Percentiles rank a stretch among this genome's conserved stretches.
phyloP scores from a whole-genome alignment of 2,113 vertebrate genomes.

The Gyps fulvus region DNA sequence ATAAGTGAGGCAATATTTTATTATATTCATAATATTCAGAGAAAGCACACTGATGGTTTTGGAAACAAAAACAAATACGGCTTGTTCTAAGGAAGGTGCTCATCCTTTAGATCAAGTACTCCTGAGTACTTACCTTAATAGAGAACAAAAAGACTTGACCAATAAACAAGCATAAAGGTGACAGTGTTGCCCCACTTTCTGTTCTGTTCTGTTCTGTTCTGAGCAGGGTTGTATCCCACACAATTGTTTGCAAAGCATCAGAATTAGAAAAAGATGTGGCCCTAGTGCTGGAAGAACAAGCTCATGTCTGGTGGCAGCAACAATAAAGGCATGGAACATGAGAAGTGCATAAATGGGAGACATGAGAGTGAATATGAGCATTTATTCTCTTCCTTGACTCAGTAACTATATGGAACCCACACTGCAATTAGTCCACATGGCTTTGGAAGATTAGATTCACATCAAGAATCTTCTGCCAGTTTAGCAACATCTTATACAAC shows the following conservation, averaged over 20 bases:
- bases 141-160: neutral
- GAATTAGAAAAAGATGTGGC: neutral
- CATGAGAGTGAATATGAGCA: accelerated
- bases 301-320: neutral
- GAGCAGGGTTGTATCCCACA: neutral
- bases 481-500: neutral
- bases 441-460: neutral
- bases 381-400: neutral
- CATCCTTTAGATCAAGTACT: neutral
- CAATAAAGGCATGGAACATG: neutral
- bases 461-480: neutral
- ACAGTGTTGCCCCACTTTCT: neutral
- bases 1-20: neutral
- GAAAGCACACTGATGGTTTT: neutral
- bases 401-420: neutral
- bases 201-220: neutral
- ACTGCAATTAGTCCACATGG: neutral
- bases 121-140: neutral
- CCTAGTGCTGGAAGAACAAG: neutral
- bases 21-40: neutral
- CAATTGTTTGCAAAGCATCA: neutral
- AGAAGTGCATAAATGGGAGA: neutral
- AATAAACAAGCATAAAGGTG: neutral
- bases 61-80: neutral
- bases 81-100: neutral